These are phyloP conservation scores for Liposcelis brunnea DNA, from an alignment of 2,888 invertebrate genomes.

Conservation along the genomic window DNA sequence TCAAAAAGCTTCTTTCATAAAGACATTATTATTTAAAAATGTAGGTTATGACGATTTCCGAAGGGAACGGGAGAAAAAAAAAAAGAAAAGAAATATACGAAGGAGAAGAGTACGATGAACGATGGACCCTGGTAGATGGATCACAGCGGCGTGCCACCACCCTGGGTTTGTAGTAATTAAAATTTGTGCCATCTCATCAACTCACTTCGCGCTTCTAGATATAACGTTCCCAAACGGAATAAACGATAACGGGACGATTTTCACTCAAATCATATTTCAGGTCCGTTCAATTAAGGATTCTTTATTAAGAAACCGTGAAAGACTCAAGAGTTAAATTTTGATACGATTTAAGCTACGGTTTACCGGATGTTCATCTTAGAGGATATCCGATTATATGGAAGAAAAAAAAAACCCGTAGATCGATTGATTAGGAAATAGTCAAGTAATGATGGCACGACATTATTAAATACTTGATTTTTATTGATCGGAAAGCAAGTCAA, in stretches of 20 bases:
- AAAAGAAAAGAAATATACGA: too few relatives aligned
- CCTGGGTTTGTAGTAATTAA: slow-evolving; percentile 17
- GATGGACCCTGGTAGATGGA: slow-evolving; percentile 2
- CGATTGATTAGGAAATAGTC: slow-evolving; percentile 7
- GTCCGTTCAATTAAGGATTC: too few relatives aligned
- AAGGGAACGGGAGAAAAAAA: too few relatives aligned
- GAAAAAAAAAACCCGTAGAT: background rate
- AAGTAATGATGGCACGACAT: slow-evolving; percentile 7
- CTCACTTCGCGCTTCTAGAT: slow-evolving; percentile 9
- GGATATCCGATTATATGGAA: background rate
- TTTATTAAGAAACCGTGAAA: too few relatives aligned
- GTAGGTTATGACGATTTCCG: too few relatives aligned
- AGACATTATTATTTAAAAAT: too few relatives aligned
- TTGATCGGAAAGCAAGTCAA: too few relatives aligned
- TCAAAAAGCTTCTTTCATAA: too few relatives aligned
- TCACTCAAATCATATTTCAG: background rate
- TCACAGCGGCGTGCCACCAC: slow-evolving; percentile 13
- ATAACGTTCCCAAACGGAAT: background rate
- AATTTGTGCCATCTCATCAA: slow-evolving; percentile 16
- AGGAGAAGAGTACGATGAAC: too few relatives aligned
- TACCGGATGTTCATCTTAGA: background rate
- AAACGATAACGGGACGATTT: background rate
- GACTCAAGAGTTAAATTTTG: too few relatives aligned
- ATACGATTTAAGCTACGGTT: background rate
- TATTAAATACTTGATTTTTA: slow-evolving; percentile 1